A percentile compares a stretch with the other conserved stretches of the same genome.
Evolutionary conservation across 2,888 invertebrate species (phyloP).

Genomic region (Philonicus albiceps): DNA sequence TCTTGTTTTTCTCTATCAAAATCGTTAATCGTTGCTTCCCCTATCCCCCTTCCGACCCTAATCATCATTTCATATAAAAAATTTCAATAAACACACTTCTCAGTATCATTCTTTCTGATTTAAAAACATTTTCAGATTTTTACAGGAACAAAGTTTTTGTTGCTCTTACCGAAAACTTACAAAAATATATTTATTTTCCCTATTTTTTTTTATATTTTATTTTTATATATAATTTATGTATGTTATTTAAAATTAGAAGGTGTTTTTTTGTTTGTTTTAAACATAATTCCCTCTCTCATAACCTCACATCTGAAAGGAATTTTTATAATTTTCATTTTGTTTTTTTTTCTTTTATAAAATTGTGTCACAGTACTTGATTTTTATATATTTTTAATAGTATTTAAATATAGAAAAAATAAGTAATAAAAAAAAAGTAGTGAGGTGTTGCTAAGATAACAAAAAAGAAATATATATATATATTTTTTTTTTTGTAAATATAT

Average conservation of each 20-base stretch:
- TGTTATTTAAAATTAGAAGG: background rate
- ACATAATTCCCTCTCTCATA: too few relatives aligned
- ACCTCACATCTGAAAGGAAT: background rate
- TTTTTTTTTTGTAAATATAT: background rate
- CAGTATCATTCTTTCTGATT: too few relatives aligned
- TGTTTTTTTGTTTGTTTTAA: too few relatives aligned
- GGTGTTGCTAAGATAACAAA: background rate
- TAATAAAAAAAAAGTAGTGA: background rate
- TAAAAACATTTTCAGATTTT: too few relatives aligned
- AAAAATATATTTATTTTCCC: background rate
- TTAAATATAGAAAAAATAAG: background rate
- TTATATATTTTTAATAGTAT: background rate
- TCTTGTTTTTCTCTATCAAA: too few relatives aligned
- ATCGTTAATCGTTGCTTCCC: too few relatives aligned
- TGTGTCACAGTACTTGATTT: too few relatives aligned
- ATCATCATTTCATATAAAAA: too few relatives aligned
- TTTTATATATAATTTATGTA: background rate
- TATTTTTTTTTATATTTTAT: background rate
- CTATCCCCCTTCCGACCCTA: too few relatives aligned
- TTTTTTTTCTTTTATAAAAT: too few relatives aligned
- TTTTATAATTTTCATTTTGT: too few relatives aligned
- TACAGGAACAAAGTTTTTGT: slow-evolving; percentile 2
- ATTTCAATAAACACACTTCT: too few relatives aligned
- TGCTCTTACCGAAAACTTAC: background rate
- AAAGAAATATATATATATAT: background rate